Evolutionary conservation across 2,888 invertebrate species (phyloP).

Genomic region (Sericinus montela): DNA sequence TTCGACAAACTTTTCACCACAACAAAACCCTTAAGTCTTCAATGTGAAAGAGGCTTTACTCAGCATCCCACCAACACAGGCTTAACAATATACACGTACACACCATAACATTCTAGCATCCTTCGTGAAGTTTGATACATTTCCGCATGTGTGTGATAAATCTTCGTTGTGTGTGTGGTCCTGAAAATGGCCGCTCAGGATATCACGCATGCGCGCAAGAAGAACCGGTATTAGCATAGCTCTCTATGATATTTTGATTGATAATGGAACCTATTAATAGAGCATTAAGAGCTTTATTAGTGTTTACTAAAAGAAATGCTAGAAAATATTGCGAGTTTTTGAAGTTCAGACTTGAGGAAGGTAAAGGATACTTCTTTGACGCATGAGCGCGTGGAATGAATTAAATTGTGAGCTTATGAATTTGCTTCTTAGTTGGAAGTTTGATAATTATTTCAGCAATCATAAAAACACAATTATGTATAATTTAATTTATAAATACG

Average conservation of each 20-base stretch:
- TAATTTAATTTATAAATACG: too few species aligned
- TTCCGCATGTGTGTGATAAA: slow-evolving; percentile 24
- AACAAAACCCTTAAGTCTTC: slow-evolving; percentile 18
- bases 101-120: slow-evolving; percentile 29
- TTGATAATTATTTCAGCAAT: too few species aligned
- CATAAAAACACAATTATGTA: too few species aligned
- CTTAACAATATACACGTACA: slow-evolving; percentile 28
- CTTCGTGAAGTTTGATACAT: slow-evolving; percentile 48
- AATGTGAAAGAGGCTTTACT: slow-evolving; percentile 47
- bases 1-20: too few species aligned
- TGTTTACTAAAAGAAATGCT: slow-evolving; percentile 9
- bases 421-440: too few species aligned
- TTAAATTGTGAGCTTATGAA: slow-evolving; percentile 14
- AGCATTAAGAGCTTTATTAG: slow-evolving; percentile 8
- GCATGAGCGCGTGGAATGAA: slow-evolving; percentile 25
- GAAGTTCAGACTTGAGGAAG: slow-evolving; percentile 67
- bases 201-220: slow-evolving; percentile 51
- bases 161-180: slow-evolving; percentile 44
- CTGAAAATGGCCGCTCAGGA: slow-evolving; percentile 68
- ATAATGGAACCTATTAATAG: slow-evolving; percentile 24
- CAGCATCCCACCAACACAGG: slow-evolving; percentile 61
- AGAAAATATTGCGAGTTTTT: slow-evolving; percentile 55
- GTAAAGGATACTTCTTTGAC: slow-evolving; percentile 57
- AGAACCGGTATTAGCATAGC: slow-evolving; percentile 17
- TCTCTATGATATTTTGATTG: not conserved